These are phyloP conservation scores for Sinelater perroti DNA, from an alignment of 2,888 invertebrate species.

Conservation along the genomic window DNA sequence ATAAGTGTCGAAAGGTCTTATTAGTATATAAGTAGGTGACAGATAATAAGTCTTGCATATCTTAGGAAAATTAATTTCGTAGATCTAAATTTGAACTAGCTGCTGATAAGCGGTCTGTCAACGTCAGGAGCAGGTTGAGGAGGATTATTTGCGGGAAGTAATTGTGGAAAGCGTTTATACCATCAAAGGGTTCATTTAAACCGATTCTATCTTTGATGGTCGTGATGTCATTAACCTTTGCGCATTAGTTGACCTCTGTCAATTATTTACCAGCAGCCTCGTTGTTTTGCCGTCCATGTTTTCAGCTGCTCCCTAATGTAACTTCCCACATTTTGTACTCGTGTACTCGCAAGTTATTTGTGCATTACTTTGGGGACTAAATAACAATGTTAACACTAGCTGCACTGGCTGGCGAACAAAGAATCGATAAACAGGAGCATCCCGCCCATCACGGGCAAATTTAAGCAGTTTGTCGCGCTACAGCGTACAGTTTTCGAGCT, in stretches of 20 bases:
- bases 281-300: too few species aligned
- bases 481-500: constrained; percentile 12
- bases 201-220: constrained; percentile 7
- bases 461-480: constrained; percentile 23
- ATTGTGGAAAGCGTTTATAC: constrained; percentile 7
- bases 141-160: constrained; percentile 5
- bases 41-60: too few species aligned
- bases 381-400: constrained; percentile 11
- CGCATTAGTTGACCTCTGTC: background rate
- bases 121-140: constrained; percentile 11
- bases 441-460: constrained; percentile 12
- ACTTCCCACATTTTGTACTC: too few species aligned
- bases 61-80: too few species aligned
- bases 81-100: constrained; percentile 11
- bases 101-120: constrained; percentile 6
- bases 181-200: constrained; percentile 11
- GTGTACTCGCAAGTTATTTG: too few species aligned
- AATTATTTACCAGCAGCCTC: constrained; percentile 9
- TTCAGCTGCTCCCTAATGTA: too few species aligned
- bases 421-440: constrained; percentile 23
- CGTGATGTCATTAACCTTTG: constrained; percentile 10
- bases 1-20: too few species aligned
- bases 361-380: constrained; percentile 11
- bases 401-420: constrained; percentile 2
- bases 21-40: too few species aligned